Conservation (phyloP, 2,113 vertebrate species). For the Lethenteron camtschaticum region DNA sequence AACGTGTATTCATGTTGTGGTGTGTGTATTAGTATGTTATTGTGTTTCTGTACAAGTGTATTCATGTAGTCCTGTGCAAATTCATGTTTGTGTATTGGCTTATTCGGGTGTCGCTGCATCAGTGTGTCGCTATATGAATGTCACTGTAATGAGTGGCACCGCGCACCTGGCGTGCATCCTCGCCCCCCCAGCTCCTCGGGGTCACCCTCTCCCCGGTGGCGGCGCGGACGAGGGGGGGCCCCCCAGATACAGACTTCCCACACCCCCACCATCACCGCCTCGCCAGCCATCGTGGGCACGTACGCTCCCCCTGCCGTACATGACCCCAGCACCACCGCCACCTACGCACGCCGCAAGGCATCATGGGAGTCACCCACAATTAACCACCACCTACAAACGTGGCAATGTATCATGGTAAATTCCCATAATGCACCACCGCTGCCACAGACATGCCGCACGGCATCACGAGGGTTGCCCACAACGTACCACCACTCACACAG, state of each 20-base stretch:
- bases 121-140: background rate
- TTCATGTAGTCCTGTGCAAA: background rate
- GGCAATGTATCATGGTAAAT: no score
- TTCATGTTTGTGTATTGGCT: background rate
- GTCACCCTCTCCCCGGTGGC: slow-evolving; percentile 47
- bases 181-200: slow-evolving; percentile 50
- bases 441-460: no score
- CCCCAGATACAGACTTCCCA: slow-evolving; percentile 54
- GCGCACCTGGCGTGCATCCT: slow-evolving; percentile 33
- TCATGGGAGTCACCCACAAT: no score
- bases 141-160: background rate
- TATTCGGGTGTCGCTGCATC: background rate
- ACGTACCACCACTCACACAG: no score
- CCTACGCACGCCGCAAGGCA: slow-evolving; percentile 19
- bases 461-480: no score
- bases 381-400: no score
- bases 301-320: slow-evolving; percentile 53
- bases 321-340: slow-evolving; percentile 53
- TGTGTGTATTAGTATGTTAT: background rate
- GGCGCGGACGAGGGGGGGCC: slow-evolving; percentile 55
- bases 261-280: slow-evolving; percentile 41
- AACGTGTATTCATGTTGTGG: background rate
- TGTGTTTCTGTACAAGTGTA: background rate
- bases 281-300: slow-evolving; percentile 46
- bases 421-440: no score